These are phyloP conservation scores for Tribolium madens DNA, from an alignment of 1,140 invertebrate genomes.

Conservation along the genomic window DNA sequence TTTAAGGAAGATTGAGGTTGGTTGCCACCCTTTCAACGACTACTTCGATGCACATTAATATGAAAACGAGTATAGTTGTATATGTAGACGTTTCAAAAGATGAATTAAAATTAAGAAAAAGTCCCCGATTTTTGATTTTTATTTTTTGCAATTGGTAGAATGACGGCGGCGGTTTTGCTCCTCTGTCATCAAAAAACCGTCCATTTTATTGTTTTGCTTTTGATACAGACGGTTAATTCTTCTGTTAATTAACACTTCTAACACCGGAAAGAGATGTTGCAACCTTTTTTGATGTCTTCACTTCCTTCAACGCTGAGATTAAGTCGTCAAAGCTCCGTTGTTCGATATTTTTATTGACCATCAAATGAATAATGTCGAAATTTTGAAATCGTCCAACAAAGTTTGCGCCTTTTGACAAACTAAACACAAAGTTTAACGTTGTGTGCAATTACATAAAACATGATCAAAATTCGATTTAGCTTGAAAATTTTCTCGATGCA, in stretches of 20 bases:
- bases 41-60: too few species aligned
- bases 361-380: conserved; percentile 3
- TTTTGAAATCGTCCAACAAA: background rate
- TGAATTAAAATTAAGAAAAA: too few species aligned
- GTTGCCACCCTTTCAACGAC: too few species aligned
- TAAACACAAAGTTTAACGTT: background rate
- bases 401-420: too few species aligned
- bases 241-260: conserved; percentile 15
- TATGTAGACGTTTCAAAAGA: too few species aligned
- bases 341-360: conserved; percentile 13
- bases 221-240: conserved; percentile 13
- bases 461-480: conserved; percentile 11
- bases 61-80: too few species aligned
- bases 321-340: conserved; percentile 13
- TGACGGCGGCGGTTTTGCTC: background rate
- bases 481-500: too few species aligned
- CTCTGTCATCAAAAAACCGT: background rate
- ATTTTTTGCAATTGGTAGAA: background rate
- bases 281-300: background rate
- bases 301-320: conserved; percentile 1
- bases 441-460: conserved; percentile 1
- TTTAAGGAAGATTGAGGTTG: too few species aligned
- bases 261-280: conserved; percentile 20
- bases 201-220: background rate
- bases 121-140: background rate